A percentile compares a stretch with the other conserved stretches of the same genome.
Conservation (phyloP, 2,113 vertebrate genomes). For the Cavia aperea region DNA sequence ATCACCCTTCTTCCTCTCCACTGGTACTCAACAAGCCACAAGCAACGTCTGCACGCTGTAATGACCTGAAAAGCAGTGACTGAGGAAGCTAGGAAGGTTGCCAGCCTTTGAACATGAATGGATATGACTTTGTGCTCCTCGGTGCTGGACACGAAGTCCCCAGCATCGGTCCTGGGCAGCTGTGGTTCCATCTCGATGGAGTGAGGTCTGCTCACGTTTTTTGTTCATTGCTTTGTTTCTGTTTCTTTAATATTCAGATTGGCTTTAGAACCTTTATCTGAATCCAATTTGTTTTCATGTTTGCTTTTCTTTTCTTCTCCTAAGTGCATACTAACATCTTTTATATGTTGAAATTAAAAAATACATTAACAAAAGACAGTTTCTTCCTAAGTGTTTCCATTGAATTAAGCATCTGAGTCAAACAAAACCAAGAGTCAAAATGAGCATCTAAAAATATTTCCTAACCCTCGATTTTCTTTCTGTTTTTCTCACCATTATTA, state of each 20-base stretch:
- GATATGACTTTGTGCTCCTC: slow-evolving; percentile 62
- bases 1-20: slow-evolving; percentile 59
- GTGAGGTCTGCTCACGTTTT: slow-evolving; percentile 61
- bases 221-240: slow-evolving; percentile 54
- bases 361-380: neutral
- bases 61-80: slow-evolving; percentile 62
- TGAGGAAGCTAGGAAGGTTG: slow-evolving; percentile 61
- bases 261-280: slow-evolving; percentile 65
- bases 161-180: slow-evolving; percentile 64
- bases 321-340: slow-evolving; percentile 47
- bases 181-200: slow-evolving; percentile 62
- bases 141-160: slow-evolving; percentile 53
- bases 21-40: slow-evolving; percentile 59
- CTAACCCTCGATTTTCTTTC: neutral
- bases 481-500: neutral
- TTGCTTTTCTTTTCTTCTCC: slow-evolving; percentile 51
- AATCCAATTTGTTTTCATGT: slow-evolving; percentile 61
- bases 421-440: neutral
- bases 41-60: slow-evolving; percentile 60
- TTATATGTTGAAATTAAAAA: slow-evolving; percentile 41
- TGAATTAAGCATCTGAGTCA: neutral
- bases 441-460: slow-evolving; percentile 5
- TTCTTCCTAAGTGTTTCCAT: neutral
- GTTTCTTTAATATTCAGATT: slow-evolving; percentile 55
- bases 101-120: slow-evolving; percentile 67